Evolutionary conservation across 1,140 invertebrate species (phyloP).

Genomic region (Maniola jurtina): DNA sequence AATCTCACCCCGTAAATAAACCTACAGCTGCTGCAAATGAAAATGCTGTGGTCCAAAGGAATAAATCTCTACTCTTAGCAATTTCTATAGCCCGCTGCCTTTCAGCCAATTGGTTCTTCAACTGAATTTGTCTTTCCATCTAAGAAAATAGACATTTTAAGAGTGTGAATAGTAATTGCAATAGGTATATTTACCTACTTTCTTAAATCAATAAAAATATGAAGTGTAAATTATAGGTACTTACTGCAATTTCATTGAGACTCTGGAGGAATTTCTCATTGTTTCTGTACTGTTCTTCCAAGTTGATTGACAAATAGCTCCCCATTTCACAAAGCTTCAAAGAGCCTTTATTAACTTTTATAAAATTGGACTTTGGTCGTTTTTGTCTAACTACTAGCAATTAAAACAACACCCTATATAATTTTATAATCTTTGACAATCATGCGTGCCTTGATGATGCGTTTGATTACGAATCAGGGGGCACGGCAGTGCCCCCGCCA

Average conservation of each 20-base stretch:
- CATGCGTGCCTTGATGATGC: too few relatives aligned
- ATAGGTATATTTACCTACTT: not conserved
- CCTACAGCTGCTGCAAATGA: slow-evolving; percentile 80
- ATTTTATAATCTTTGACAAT: not conserved
- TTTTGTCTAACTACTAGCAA: not conserved
- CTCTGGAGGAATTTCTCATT: slow-evolving; percentile 86
- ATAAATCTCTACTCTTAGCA: slow-evolving; percentile 84
- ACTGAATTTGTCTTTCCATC: slow-evolving; percentile 83
- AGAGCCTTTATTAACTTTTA: not conserved
- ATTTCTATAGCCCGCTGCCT: slow-evolving; percentile 85
- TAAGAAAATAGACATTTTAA: slow-evolving; percentile 31
- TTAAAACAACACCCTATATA: slow-evolving; percentile 2
- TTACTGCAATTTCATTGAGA: slow-evolving; percentile 83
- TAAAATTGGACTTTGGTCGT: not conserved
- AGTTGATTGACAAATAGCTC: slow-evolving; percentile 57
- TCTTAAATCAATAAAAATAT: not conserved
- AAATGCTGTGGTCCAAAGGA: slow-evolving; percentile 86
- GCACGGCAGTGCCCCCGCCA: too few relatives aligned
- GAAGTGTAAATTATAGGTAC: slow-evolving; percentile 25
- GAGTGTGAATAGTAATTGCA: slow-evolving; percentile 5
- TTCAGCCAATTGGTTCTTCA: slow-evolving; percentile 89
- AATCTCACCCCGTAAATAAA: slow-evolving; percentile 80
- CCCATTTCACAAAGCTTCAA: slow-evolving; percentile 45
- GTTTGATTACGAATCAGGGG: too few relatives aligned
- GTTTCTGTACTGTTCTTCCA: slow-evolving; percentile 80